These are phyloP conservation scores for Noctua fimbriata DNA, from an alignment of 2,888 invertebrate species.

Conservation along the genomic window DNA sequence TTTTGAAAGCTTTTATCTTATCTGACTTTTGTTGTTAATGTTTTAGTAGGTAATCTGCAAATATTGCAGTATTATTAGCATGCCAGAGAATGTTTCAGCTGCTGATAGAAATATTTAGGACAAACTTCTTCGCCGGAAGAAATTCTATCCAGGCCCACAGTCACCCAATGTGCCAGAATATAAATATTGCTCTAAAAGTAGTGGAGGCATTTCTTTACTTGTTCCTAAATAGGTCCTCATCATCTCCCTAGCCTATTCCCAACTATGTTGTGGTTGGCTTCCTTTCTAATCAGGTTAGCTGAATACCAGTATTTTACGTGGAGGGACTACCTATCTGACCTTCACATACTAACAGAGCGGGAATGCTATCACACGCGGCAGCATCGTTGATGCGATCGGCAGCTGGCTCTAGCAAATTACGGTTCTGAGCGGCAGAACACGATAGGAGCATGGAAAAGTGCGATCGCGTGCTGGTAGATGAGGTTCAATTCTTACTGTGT, in stretches of 20 bases:
- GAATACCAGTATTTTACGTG: not conserved
- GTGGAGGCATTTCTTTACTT: not conserved
- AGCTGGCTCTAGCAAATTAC: too few species aligned
- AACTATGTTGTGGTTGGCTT: not conserved
- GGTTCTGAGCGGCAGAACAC: too few species aligned
- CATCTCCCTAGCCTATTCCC: not conserved
- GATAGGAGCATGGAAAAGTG: too few species aligned
- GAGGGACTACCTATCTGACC: too few species aligned
- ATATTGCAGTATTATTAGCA: constrained; percentile 12
- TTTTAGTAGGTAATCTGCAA: constrained; percentile 15
- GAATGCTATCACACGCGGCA: too few species aligned
- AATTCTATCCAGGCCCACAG: not conserved
- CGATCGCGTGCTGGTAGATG: too few species aligned
- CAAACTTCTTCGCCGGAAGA: not conserved
- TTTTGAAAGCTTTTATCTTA: constrained; percentile 28
- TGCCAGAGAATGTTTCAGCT: not conserved
- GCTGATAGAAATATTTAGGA: not conserved
- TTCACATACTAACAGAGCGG: not conserved
- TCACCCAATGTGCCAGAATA: not conserved
- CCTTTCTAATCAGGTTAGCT: not conserved
- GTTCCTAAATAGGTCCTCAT: not conserved
- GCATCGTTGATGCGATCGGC: too few species aligned
- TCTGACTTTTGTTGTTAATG: not conserved
- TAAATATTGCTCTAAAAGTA: not conserved
- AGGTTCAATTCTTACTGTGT: not conserved